These are phyloP conservation scores for Polyergus mexicanus DNA, from an alignment of 1,140 invertebrate genomes.

Conservation along the genomic window DNA sequence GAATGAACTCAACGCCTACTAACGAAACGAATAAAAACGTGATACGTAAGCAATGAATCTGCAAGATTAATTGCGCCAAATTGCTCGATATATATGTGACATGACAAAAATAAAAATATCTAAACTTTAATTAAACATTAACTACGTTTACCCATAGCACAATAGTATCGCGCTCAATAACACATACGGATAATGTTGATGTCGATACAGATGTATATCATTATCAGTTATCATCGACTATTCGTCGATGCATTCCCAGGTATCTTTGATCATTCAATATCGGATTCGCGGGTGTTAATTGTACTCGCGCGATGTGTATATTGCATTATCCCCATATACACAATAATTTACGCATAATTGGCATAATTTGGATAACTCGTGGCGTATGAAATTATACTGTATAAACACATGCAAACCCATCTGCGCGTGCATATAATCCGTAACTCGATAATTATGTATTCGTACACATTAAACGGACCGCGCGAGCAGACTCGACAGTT, in stretches of 20 bases:
- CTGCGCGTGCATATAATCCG: constrained; percentile 22
- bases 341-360: constrained; percentile 60
- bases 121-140: neutral
- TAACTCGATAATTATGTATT: constrained; percentile 58
- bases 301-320: constrained; percentile 3
- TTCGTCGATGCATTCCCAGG: neutral
- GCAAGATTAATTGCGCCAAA: neutral
- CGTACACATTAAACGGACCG: constrained; percentile 35
- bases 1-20: neutral
- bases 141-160: neutral
- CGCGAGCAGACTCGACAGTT: constrained; percentile 36
- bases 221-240: neutral
- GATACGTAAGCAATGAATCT: neutral
- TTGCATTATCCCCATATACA: constrained; percentile 23
- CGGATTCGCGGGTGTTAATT: constrained; percentile 35
- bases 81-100: neutral
- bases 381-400: constrained; percentile 36
- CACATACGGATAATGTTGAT: neutral
- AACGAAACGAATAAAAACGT: constrained; percentile 26
- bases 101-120: neutral
- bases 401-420: constrained; percentile 19
- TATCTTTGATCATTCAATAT: constrained; percentile 48
- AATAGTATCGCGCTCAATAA: neutral
- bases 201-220: too few species aligned
- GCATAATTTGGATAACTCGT: constrained; percentile 54